phyloP scores from a whole-genome alignment of 2,797 vertebrate genomes.

The Pogonophryne albipinna region DNA sequence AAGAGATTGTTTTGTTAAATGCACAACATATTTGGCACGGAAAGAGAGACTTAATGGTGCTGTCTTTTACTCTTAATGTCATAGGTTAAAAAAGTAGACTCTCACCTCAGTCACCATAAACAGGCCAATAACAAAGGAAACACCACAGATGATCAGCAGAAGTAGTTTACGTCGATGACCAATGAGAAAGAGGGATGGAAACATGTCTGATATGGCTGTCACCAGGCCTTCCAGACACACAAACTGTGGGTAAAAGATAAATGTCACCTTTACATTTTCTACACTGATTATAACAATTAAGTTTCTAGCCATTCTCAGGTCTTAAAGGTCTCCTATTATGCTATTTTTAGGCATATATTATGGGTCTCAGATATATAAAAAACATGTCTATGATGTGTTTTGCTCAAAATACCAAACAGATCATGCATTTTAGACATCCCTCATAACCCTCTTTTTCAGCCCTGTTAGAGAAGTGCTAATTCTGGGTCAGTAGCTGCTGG shows the following conservation, averaged over 20 bases:
- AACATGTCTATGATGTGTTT: too few relatives aligned
- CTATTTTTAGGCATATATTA: too few relatives aligned
- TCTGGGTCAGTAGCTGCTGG: too few relatives aligned
- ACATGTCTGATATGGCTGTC: constrained; percentile 89
- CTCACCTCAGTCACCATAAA: constrained; percentile 80
- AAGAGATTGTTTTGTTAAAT: neutral
- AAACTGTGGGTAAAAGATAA: constrained; percentile 29
- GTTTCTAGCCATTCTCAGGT: too few relatives aligned
- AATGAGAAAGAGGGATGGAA: constrained; percentile 85
- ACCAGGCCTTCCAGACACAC: constrained; percentile 87
- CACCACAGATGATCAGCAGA: constrained; percentile 80
- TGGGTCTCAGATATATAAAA: too few relatives aligned
- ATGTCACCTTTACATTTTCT: neutral
- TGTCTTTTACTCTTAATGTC: too few relatives aligned
- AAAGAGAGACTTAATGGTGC: too few relatives aligned
- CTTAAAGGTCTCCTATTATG: too few relatives aligned
- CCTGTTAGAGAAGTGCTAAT: too few relatives aligned
- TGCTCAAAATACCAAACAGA: too few relatives aligned
- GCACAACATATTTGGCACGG: neutral
- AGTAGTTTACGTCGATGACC: constrained; percentile 87
- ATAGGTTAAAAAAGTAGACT: neutral
- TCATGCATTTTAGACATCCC: too few relatives aligned
- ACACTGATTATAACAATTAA: neutral
- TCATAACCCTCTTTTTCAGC: too few relatives aligned
- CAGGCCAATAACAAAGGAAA: constrained; percentile 87